Evolutionary conservation across 2,888 invertebrate genomes (phyloP), one percentile per base, ranked within the genome.

Genomic region (Drosophila gaucha): DNA sequence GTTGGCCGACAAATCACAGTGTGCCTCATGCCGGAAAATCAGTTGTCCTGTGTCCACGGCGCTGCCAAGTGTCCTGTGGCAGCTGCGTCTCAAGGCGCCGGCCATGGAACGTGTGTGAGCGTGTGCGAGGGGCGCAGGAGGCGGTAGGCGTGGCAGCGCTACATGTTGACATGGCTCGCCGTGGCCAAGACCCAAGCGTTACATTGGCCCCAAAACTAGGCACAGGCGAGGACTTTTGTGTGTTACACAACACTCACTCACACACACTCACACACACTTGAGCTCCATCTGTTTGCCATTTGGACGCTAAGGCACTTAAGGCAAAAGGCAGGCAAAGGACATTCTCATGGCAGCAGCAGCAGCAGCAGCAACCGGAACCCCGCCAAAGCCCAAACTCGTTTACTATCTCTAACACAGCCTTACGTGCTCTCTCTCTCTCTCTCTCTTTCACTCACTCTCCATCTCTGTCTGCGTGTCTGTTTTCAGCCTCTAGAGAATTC

Each of bases 401-500:
- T 12, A 52, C 51, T 41, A 41, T 41, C 39, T 22, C 51, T 36
- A 4, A 10, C 16, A 16, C 18, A 18, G 28, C 18, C 18, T 9
- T 14, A 26, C 12, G 9, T 10, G 8, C 33, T 14, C 43, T n/a
- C 46, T 20, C n/a, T 14, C 20, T 16, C 46, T 10, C 26, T 16
- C 16, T 9, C n/a, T 10, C 20, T 20, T 26, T 8, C 24, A 2
- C 10, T 22, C 41, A 10, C n/a, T 0, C 10, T 57, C 12, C 33
- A 1, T 33, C n/a, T 52, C 58, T 63, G 43, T 68, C 67, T 67
- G 57, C 57, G 54, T 64, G 41, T 50, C 69, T 60, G 26, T 67
- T 50, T 55, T 50, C 67, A 55, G 70, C 75, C 88, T 82, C 89
- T 82, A 56, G 89, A 89, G 89, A 74, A 89, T 88, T 89, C 89